Evolutionary conservation across 1,140 invertebrate species (phyloP).

Genomic region (Drosophila kurseongensis): DNA sequence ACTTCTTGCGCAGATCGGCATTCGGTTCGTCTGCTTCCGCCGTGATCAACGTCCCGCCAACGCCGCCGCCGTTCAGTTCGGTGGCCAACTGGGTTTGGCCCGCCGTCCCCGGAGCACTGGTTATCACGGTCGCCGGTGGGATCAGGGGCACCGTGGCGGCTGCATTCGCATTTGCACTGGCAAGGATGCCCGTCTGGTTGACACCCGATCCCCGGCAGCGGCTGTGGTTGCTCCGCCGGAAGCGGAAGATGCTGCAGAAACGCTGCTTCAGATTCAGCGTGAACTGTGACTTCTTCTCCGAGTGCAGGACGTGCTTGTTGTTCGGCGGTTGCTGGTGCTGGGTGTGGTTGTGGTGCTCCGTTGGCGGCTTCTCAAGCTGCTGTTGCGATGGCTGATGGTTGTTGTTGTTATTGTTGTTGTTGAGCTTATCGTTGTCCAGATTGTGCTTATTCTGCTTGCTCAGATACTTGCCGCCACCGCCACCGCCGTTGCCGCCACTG

Average conservation of each 20-base stretch:
- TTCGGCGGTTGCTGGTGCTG: slow-evolving; percentile 35
- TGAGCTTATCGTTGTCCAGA: slow-evolving; percentile 83
- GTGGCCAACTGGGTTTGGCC: slow-evolving; percentile 11
- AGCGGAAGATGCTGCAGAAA: slow-evolving; percentile 93
- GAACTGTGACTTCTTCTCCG: slow-evolving; percentile 82
- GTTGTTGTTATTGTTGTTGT: slow-evolving; percentile 79
- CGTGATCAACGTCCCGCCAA: slow-evolving; percentile 7
- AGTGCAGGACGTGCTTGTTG: slow-evolving; percentile 84
- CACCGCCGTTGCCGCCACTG: slow-evolving; percentile 72
- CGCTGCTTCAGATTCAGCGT: slow-evolving; percentile 91
- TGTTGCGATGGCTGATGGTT: slow-evolving; percentile 49
- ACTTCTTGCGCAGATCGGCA: slow-evolving; percentile 85
- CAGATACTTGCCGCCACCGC: slow-evolving; percentile 56
- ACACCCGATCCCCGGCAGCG: slow-evolving; percentile 63
- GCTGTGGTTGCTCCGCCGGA: slow-evolving; percentile 86
- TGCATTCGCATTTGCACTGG: slow-evolving; percentile 10
- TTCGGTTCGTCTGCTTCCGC: slow-evolving; percentile 31
- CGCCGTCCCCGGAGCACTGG: slow-evolving; percentile 21
- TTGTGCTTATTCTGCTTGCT: slow-evolving; percentile 76
- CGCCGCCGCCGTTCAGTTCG: slow-evolving; percentile 15
- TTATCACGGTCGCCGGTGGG: slow-evolving; percentile 16
- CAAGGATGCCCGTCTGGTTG: slow-evolving; percentile 9
- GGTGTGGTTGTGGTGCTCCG: slow-evolving; percentile 30
- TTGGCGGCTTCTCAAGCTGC: slow-evolving; percentile 26
- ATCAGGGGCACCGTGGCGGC: slow-evolving; percentile 22